phyloP scores from a whole-genome alignment of 2,113 vertebrate genomes.

The Mesembrinibis cayennensis region DNA sequence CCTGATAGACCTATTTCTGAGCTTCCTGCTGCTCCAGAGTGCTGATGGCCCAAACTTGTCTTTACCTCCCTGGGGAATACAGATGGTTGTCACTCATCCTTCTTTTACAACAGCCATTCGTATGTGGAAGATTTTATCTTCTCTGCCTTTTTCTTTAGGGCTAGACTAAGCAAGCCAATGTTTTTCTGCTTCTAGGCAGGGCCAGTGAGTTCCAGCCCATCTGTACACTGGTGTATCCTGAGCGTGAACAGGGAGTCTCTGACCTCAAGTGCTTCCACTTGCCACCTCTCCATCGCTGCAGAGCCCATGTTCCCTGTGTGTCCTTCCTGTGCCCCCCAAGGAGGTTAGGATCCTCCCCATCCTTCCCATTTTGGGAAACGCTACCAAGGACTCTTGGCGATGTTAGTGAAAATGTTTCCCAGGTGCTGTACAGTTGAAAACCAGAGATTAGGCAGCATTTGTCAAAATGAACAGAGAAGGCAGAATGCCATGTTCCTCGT shows the following conservation, averaged over 20 bases:
- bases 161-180: background rate
- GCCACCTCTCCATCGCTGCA: background rate
- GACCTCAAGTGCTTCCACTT: background rate
- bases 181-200: background rate
- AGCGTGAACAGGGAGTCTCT: rapidly evolving
- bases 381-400: background rate
- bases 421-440: background rate
- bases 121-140: background rate
- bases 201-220: background rate
- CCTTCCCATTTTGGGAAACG: background rate
- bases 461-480: background rate
- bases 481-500: background rate
- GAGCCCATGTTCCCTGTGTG: background rate
- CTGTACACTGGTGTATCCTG: background rate
- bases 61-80: background rate
- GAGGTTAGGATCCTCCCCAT: rapidly evolving
- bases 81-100: background rate
- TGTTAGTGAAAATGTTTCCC: background rate
- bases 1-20: background rate
- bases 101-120: background rate
- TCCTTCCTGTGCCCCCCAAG: background rate
- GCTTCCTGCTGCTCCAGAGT: background rate
- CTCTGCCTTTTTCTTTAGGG: background rate
- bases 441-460: background rate
- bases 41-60: background rate